phyloP scores from a whole-genome alignment of 2,888 invertebrate species.

The Poecilobothrus nobilitatus region DNA sequence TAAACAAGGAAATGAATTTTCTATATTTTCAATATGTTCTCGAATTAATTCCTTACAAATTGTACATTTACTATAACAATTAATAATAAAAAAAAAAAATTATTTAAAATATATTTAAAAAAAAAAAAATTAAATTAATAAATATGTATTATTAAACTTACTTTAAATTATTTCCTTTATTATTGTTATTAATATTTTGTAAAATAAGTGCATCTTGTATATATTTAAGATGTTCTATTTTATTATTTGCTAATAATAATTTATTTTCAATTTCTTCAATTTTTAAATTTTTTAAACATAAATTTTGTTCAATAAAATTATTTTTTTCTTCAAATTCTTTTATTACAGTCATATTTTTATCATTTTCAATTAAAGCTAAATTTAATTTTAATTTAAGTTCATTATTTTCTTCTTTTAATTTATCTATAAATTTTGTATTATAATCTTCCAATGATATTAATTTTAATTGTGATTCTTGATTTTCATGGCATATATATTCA shows the following conservation, averaged over 20 bases:
- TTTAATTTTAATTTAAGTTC: background rate
- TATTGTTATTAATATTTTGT: too few species aligned
- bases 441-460: background rate
- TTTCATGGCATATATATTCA: background rate
- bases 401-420: background rate
- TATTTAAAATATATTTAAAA: too few species aligned
- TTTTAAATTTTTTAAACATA: background rate
- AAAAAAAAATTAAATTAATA: too few species aligned
- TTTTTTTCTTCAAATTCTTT: background rate
- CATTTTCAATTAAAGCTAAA: background rate
- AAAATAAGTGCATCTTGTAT: too few species aligned
- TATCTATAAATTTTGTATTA: background rate
- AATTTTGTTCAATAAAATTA: background rate
- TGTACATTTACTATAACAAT: too few species aligned
- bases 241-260: background rate
- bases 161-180: too few species aligned
- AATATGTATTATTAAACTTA: too few species aligned
- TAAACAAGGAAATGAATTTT: too few species aligned
- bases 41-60: too few species aligned
- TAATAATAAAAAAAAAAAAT: too few species aligned
- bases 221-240: background rate
- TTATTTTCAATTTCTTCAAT: background rate
- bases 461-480: background rate
- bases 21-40: too few species aligned
- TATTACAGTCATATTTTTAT: background rate